A percentile compares a stretch with the other conserved stretches of the same genome.
These are phyloP conservation scores for Lutjanus erythropterus DNA, from an alignment of 2,113 vertebrate genomes.

Conservation along the genomic window DNA sequence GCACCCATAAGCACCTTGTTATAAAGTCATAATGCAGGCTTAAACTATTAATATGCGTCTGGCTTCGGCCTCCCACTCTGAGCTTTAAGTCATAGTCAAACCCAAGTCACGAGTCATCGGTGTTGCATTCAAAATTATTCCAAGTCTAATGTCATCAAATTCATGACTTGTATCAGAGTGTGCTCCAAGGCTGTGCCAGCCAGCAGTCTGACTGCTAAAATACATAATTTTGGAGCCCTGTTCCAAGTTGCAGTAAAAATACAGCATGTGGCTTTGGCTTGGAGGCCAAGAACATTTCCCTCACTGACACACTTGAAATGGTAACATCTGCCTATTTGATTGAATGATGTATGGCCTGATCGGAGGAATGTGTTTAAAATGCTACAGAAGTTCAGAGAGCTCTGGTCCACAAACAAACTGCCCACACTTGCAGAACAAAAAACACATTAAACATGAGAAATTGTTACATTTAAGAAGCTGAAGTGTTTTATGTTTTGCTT, in stretches of 20 bases:
- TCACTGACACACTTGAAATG: not conserved
- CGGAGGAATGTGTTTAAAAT: not conserved
- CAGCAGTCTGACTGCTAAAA: not conserved
- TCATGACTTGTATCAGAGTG: not conserved
- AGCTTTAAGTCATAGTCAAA: constrained; percentile 10
- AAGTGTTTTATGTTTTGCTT: too few relatives aligned
- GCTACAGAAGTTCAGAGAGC: not conserved
- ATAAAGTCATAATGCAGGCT: not conserved
- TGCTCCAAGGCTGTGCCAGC: not conserved
- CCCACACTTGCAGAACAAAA: not conserved
- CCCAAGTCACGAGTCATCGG: not conserved
- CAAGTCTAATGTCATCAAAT: constrained; percentile 2
- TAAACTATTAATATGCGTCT: not conserved
- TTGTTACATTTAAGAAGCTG: too few relatives aligned
- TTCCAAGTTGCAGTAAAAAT: not conserved
- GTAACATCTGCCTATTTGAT: too few relatives aligned
- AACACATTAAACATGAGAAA: not conserved
- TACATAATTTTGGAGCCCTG: not conserved
- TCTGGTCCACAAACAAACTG: not conserved
- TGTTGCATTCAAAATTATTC: not conserved
- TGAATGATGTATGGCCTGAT: not conserved
- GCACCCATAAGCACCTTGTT: too few relatives aligned
- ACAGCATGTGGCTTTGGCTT: not conserved
- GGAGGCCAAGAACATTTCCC: not conserved
- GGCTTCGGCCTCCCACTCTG: not conserved